Percentiles rank a stretch among this genome's conserved stretches.
phyloP scores from a whole-genome alignment of 2,888 invertebrate genomes.

The Cephus nigrinus region DNA sequence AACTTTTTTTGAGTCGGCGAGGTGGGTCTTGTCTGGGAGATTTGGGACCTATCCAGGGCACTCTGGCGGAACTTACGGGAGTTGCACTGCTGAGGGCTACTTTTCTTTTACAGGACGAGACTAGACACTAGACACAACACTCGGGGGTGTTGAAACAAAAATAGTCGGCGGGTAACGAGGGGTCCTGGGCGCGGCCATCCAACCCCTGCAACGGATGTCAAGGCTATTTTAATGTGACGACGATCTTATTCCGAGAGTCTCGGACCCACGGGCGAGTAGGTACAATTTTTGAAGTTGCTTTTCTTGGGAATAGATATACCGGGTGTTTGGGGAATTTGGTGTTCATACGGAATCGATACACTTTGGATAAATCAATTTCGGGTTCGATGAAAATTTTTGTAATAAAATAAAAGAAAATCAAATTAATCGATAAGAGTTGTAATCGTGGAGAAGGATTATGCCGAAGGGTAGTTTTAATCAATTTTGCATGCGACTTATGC shows the following conservation, averaged over 20 bases:
- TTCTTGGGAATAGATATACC: no score
- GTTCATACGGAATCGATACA: no score
- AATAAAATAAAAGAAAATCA: no score
- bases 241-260: constrained; percentile 5
- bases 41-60: background rate
- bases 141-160: constrained; percentile 41
- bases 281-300: background rate
- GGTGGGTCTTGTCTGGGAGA: background rate
- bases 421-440: no score
- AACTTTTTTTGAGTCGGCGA: no score
- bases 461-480: no score
- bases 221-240: constrained; percentile 46
- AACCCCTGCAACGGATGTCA: constrained; percentile 44
- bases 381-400: no score
- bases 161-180: constrained; percentile 37
- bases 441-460: no score
- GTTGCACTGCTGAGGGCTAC: constrained; percentile 1
- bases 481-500: no score
- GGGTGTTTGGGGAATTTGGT: no score
- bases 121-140: constrained; percentile 19
- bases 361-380: no score
- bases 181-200: constrained; percentile 21
- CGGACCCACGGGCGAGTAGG: background rate
- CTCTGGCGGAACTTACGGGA: background rate
- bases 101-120: background rate